Percentiles rank a stretch among this genome's conserved stretches.
Evolutionary conservation across 64 coral and sea anemone genomes (phyloP).

Genomic region (Actinia tenebrosa): DNA sequence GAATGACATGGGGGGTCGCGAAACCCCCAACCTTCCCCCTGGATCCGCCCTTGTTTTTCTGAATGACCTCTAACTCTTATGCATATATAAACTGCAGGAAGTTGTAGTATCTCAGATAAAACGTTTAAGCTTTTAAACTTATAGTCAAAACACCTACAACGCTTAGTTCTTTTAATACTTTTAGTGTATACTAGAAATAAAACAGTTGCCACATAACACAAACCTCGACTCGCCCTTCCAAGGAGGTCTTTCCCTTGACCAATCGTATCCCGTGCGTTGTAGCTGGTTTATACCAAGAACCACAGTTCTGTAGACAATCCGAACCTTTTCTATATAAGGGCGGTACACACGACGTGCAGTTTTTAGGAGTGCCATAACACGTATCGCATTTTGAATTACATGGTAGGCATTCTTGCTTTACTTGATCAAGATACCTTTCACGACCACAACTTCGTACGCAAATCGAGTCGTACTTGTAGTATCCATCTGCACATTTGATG

Average conservation of each 20-base stretch:
- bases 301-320: slow-evolving; percentile 28
- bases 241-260: slow-evolving; percentile 4
- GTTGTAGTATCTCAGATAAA: too few species aligned
- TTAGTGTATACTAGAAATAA: too few species aligned
- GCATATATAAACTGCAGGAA: too few species aligned
- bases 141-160: too few species aligned
- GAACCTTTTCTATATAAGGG: slow-evolving; percentile 30
- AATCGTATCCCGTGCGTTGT: slow-evolving; percentile 17
- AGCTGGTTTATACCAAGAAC: slow-evolving; percentile 18
- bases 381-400: slow-evolving; percentile 37
- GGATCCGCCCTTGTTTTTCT: too few species aligned
- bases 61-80: too few species aligned
- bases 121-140: too few species aligned
- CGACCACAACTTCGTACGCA: slow-evolving; percentile 55
- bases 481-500: slow-evolving; percentile 28
- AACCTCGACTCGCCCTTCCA: slow-evolving; percentile 60
- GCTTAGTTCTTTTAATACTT: too few species aligned
- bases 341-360: slow-evolving; percentile 41
- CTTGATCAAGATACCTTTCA: slow-evolving; percentile 26
- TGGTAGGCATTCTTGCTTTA: slow-evolving; percentile 11
- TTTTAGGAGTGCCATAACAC: background rate
- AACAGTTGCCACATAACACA: too few species aligned
- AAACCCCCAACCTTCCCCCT: too few species aligned
- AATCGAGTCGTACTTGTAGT: slow-evolving; percentile 14
- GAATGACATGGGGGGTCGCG: too few species aligned